A percentile compares a stretch with the other conserved stretches of the same genome.
phyloP scores from a whole-genome alignment of 2,888 invertebrate species.

The Cephus pulcher region DNA sequence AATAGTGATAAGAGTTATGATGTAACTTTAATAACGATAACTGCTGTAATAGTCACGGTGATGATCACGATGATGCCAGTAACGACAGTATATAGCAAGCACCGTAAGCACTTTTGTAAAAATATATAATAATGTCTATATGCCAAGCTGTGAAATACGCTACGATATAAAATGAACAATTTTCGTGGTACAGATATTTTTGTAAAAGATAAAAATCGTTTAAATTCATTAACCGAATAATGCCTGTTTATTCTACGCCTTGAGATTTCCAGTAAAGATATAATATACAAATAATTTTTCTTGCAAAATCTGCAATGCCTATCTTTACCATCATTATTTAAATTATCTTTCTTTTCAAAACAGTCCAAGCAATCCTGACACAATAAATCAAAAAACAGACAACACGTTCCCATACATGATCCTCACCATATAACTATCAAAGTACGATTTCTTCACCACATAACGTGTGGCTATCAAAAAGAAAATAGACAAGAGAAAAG shows the following conservation, averaged over 20 bases:
- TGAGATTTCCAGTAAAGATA: not conserved
- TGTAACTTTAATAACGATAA: slow-evolving; percentile 6
- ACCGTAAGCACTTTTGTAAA: not conserved
- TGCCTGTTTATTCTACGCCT: not conserved
- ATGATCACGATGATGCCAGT: slow-evolving; percentile 3
- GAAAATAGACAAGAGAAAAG: not conserved
- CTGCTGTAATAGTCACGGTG: not conserved
- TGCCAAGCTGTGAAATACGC: not conserved
- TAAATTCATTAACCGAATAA: not conserved
- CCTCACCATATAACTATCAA: not conserved
- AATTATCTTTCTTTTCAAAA: not conserved
- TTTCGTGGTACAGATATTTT: not conserved
- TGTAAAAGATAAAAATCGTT: not conserved
- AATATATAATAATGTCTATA: not conserved
- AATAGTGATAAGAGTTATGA: slow-evolving; percentile 1
- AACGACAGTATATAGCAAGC: slow-evolving; percentile 8
- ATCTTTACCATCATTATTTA: not conserved
- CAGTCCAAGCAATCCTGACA: not conserved
- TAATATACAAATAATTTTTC: not conserved
- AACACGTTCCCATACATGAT: slow-evolving; percentile 14
- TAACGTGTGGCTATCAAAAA: not conserved
- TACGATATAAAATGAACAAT: not conserved
- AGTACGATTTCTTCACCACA: not conserved
- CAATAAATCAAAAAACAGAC: not conserved
- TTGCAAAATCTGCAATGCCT: not conserved